Base-by-base conservation (phyloP, 2,888 invertebrate genomes). In the Stenchaetothrips biformis region DNA sequence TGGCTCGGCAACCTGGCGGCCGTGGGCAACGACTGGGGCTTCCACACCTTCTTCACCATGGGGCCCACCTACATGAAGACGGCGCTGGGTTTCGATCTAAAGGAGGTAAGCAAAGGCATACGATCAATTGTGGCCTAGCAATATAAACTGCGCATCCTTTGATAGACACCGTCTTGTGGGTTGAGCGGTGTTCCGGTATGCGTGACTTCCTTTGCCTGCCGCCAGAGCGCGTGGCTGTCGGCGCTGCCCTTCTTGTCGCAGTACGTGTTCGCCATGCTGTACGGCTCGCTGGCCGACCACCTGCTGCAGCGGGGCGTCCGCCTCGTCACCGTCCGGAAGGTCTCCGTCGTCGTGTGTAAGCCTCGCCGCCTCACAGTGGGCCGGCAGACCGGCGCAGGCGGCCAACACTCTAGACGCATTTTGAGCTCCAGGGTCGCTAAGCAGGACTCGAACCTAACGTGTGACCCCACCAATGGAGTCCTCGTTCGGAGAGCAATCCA, bases 11-110 rank as follows among this genome's bases (percentile, higher is more conserved):
- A 85, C 67, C 82, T 86, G 6, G 84, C 85, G 6, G 85, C 84
- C 79, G 82, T 85, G 48, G 85, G 85, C 9, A 85, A 85, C 80
- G 85, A 86, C 80, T 86, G 86, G 86, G 85, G 86, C n/a, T 86
- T 85, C 82, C 85, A 86, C 81, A 85, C 85, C 9, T 84, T 86
- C 67, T 83, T 86, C n/a, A 86, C 85, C 13, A 84, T 85, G 74
- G 83, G 85, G 48, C 86, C 86, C 16, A 86, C 85, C 18, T 86
- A 86, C 81, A 83, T 86, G 82, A 84, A 84, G 27, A 83, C 84
- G 67, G 84, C 86, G 21, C 83, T 86, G 21, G 85, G 85, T 49
- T 86, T 85, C 81, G 82, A 85, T 79, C 83, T 86, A 37, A 83
- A 84, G 79, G 82, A 84, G 82, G 86, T 86, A 82, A 83, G 82